Percentiles rank a stretch among this genome's conserved stretches.
These are phyloP conservation scores for Trichomycterus rosablanca DNA, from an alignment of 2,113 vertebrate genomes.

Conservation along the genomic window DNA sequence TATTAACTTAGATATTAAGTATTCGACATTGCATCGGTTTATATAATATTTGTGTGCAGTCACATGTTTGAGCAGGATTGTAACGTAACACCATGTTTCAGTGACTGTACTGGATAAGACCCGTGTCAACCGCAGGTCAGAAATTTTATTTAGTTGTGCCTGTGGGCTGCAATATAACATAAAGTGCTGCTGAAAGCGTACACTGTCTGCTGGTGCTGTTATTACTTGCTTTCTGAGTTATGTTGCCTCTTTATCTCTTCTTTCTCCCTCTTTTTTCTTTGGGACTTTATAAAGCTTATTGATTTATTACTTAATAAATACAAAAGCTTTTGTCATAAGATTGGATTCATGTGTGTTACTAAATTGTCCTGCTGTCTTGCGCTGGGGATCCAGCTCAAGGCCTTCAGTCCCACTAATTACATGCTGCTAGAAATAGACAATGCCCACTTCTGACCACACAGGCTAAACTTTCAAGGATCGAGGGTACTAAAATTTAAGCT, in stretches of 20 bases:
- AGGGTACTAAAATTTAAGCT: too few species aligned
- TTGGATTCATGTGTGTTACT: not conserved
- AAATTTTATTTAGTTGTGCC: slow-evolving; percentile 35
- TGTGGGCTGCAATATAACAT: slow-evolving; percentile 40
- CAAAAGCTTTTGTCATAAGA: too few species aligned
- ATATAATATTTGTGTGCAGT: too few species aligned
- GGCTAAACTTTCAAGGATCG: slow-evolving; percentile 54
- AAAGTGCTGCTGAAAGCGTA: too few species aligned
- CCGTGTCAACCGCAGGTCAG: too few species aligned
- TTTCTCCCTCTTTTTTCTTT: not conserved
- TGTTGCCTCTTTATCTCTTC: not conserved
- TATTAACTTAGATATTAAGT: too few species aligned
- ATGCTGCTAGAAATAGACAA: slow-evolving; percentile 65
- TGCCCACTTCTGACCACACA: slow-evolving; percentile 57
- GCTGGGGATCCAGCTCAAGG: slow-evolving; percentile 47
- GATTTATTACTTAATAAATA: slow-evolving; percentile 9
- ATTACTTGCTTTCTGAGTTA: slow-evolving; percentile 3
- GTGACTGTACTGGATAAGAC: too few species aligned
- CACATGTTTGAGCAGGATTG: too few species aligned
- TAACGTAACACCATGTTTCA: too few species aligned
- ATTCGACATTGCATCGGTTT: too few species aligned
- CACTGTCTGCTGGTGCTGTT: slow-evolving; percentile 22
- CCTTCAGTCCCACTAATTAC: slow-evolving; percentile 62
- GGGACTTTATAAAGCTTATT: not conserved
- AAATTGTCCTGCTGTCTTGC: slow-evolving; percentile 17